Percentiles rank a stretch among this genome's conserved stretches.
Conservation (phyloP, 1,140 invertebrate species). For the Drosophila busckii region DNA sequence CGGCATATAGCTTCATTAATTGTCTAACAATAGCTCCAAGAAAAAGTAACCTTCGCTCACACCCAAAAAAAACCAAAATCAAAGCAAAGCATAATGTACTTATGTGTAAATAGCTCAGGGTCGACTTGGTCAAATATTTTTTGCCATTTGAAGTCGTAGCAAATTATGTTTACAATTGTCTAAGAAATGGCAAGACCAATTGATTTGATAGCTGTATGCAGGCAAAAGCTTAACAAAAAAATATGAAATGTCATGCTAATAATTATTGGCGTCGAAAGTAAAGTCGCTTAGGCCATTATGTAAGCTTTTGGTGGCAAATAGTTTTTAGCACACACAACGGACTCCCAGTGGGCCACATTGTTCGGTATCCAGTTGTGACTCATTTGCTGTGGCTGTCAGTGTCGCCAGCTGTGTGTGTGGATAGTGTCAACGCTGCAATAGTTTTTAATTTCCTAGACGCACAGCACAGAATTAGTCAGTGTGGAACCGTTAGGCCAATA, state of each 20-base stretch:
- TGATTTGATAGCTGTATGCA: conserved; percentile 36
- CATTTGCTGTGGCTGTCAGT: conserved; percentile 28
- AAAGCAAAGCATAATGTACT: too few relatives aligned
- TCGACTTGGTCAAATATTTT: conserved; percentile 13
- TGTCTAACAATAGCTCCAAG: conserved; percentile 7
- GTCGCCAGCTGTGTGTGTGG: conserved; percentile 54
- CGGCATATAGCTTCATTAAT: too few relatives aligned
- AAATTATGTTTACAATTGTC: conserved; percentile 50
- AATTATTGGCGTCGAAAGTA: conserved; percentile 15
- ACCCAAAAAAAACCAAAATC: too few relatives aligned
- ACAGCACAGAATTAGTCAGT: conserved; percentile 49
- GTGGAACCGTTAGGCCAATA: conserved; percentile 39
- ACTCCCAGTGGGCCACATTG: conserved; percentile 2
- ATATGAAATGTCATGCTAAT: conserved; percentile 51
- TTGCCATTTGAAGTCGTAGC: conserved; percentile 30
- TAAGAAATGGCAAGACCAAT: conserved; percentile 52
- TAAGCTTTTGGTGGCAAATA: conserved; percentile 14
- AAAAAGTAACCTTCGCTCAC: conserved; percentile 39
- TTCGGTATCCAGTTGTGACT: conserved; percentile 27
- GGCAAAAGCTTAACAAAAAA: too few relatives aligned
- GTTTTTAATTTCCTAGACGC: conserved; percentile 21
- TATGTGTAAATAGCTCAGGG: conserved; percentile 54
- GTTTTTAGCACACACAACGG: conserved; percentile 4
- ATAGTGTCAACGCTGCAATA: conserved; percentile 37
- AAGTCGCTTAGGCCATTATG: too few relatives aligned